Evolutionary conservation across 2,888 invertebrate genomes (phyloP), one percentile per base, ranked within the genome.

Genomic region (Scrobipalpa costella): DNA sequence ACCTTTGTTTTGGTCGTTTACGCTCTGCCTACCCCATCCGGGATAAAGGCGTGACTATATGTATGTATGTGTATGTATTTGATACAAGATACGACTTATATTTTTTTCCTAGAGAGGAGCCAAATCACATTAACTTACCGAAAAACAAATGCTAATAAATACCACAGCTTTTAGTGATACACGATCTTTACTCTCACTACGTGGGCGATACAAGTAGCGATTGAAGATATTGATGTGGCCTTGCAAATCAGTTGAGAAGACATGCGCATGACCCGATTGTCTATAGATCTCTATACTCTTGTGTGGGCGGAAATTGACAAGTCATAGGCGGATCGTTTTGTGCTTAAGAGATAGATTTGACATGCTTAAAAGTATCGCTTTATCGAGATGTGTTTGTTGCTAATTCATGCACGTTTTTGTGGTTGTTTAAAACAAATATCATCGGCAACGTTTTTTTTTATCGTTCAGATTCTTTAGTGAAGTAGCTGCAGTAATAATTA

Each of bases 271-370:
- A 79, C 80, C 72, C 73, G 65, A 69, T 70, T 69, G 68, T 71
- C 69, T 70, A 68, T 64, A 62, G 63, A 5, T 66, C 64, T 69
- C 7, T 36, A 40, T 40, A 40, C 13, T 40, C n/a, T 15, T 15
- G 44, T 66, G 86, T 84, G 74, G 88, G 87, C 72, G 82, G 77
- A 79, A 81, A 86, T 84, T 85, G 83, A 85, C 86, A 84, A 70
- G 71, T 76, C 74, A 81, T 78, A 80, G 84, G 84, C 78, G 84
- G 77, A 66, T 76, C 74, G 70, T 66, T 67, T 13, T 17, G n/a
- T 11, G 15, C 7, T 15, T 13, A 27, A 27, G 27, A 34, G n/a
- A 27, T n/a, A 19, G 19, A 38, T 57, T 57, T 34, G 57, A 34
- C 57, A 19, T 11, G 57, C 15, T 21, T 57, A n/a, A 55, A 55